Percentiles rank a stretch among this genome's conserved stretches.
Evolutionary conservation across 2,113 vertebrate species (phyloP).

Genomic region (Chamaetylas fuelleborni): DNA sequence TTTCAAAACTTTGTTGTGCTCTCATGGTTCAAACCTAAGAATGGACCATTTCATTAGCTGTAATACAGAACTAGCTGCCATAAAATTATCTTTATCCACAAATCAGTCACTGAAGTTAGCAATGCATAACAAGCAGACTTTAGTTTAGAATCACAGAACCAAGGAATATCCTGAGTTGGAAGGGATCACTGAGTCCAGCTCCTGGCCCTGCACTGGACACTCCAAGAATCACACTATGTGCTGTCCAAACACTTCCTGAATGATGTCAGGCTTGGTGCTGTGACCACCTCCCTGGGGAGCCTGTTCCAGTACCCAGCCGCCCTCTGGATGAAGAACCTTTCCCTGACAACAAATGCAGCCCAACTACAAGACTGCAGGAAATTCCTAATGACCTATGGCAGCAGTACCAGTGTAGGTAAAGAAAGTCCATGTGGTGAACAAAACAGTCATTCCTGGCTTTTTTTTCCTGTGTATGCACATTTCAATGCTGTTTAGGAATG

Average conservation of each 20-base stretch:
- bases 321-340: neutral
- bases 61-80: neutral
- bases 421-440: neutral
- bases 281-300: neutral
- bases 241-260: neutral
- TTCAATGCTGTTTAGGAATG: neutral
- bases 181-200: neutral
- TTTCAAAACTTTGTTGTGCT: neutral
- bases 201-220: neutral
- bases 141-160: neutral
- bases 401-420: neutral
- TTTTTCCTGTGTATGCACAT: neutral
- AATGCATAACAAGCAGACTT: neutral
- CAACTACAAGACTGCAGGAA: neutral
- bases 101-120: neutral
- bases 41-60: neutral
- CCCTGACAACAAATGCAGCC: neutral
- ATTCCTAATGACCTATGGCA: neutral
- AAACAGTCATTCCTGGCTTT: neutral
- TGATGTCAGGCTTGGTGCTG: neutral
- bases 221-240: neutral
- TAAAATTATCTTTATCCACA: neutral
- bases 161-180: neutral
- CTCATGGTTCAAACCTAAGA: neutral
- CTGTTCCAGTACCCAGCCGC: neutral